Conservation (phyloP, 2,113 vertebrate species). For the Apteryx owenii region DNA sequence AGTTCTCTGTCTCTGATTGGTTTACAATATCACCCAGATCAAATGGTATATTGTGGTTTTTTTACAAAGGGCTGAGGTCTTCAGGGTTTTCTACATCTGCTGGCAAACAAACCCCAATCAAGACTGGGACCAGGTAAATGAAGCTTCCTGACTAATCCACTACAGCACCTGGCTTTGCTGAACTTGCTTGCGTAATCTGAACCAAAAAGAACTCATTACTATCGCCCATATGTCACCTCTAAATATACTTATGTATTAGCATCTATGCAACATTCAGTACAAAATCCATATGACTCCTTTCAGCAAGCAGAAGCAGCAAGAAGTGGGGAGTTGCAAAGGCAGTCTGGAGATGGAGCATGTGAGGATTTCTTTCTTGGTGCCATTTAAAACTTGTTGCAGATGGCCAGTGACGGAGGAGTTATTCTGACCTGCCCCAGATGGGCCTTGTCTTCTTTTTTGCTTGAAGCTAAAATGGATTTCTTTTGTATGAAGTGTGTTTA, state of each 20-base stretch:
- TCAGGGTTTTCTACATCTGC: neutral
- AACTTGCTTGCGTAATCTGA: neutral
- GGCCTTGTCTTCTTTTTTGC: neutral
- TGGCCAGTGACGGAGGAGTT: neutral
- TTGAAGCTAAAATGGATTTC: neutral
- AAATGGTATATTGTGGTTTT: neutral
- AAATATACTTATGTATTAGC: conserved; percentile 32
- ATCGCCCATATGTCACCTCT: conserved; percentile 23
- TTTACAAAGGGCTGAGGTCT: neutral
- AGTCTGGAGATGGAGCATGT: neutral
- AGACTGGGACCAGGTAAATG: neutral
- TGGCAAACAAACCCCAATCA: neutral
- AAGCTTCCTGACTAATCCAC: neutral
- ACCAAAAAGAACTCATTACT: neutral
- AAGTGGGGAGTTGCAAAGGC: neutral
- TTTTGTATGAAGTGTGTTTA: neutral
- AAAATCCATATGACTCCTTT: conserved; percentile 50
- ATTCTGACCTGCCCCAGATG: neutral
- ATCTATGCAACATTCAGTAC: conserved; percentile 4
- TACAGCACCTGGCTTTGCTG: neutral
- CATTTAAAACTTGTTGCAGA: neutral
- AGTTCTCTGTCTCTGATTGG: neutral
- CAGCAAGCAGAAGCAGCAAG: conserved; percentile 18
- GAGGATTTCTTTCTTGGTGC: neutral
- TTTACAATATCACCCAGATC: neutral